phyloP scores from a whole-genome alignment of 1,140 invertebrate species.

The Oncopodura yosiiana region DNA sequence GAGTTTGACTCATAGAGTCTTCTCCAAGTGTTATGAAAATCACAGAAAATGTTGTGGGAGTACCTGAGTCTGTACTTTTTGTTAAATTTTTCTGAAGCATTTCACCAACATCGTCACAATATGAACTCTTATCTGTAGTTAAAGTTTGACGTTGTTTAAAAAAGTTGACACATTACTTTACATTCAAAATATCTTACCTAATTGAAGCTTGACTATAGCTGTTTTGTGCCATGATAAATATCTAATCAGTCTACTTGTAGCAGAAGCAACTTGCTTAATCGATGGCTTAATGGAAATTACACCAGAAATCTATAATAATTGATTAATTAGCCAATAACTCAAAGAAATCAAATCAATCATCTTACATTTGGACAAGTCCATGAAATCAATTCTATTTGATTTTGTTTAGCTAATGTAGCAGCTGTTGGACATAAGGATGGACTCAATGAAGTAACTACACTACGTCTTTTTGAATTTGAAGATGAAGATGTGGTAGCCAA shows the following conservation, averaged over 20 bases:
- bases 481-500: slow-evolving; percentile 22
- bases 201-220: slow-evolving; percentile 28
- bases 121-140: slow-evolving; percentile 28
- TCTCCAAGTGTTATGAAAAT: slow-evolving; percentile 28
- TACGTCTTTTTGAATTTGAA: slow-evolving; percentile 23
- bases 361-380: slow-evolving; percentile 34
- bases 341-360: neutral
- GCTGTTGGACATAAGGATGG: slow-evolving; percentile 32
- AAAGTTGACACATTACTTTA: neutral
- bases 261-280: slow-evolving; percentile 25
- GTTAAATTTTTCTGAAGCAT: slow-evolving; percentile 25
- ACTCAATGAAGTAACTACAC: slow-evolving; percentile 32
- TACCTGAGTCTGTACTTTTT: neutral
- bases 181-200: slow-evolving; percentile 18
- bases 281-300: slow-evolving; percentile 29
- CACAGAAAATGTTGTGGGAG: slow-evolving; percentile 21
- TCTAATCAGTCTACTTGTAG: slow-evolving; percentile 24
- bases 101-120: slow-evolving; percentile 32
- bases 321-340: neutral
- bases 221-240: slow-evolving; percentile 29
- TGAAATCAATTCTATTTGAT: slow-evolving; percentile 30
- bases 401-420: slow-evolving; percentile 25
- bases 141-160: neutral
- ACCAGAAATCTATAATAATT: slow-evolving; percentile 23
- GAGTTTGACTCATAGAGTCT: slow-evolving; percentile 29